Base-by-base conservation (phyloP, 2,113 vertebrate genomes). In the Macaca nemestrina region DNA sequence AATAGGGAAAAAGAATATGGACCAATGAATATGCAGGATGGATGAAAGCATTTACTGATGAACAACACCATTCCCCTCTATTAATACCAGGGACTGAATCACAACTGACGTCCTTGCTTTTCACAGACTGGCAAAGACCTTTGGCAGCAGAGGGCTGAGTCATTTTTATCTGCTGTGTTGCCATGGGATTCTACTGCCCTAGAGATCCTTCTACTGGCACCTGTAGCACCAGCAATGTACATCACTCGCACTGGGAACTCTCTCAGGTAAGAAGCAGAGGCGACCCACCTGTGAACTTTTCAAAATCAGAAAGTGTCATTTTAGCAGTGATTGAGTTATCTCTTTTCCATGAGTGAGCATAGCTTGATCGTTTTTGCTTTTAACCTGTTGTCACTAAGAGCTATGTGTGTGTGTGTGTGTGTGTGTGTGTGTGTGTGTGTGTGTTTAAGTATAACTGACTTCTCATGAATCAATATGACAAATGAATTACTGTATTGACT, bases 331-430 rank as follows among this genome's bases (percentile, higher is more conserved):
- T 45, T 83, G 87, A n/a, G 2, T 97, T 93, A 59, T 67, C 0
- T 3, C 35, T 96, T 97, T 97, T 86, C 50, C n/a, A 68, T 5
- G 73, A 97, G 73, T 83, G 0, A 95, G 48, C 88, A 87, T 0
- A 95, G 55, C 87, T 97, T 35, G 94, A 12, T 50, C 4, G 4
- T 94, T 98, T 95, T 84, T 97, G 10, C 59, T 95, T 97, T 90
- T 97, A 82, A 84, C 3, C 0, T 90, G 82, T 92, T 48, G 8
- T 2, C 22, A 88, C 73, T 48, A 92, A 94, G n/a, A 93, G 57
- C 27, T 59, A 0, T 89, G 32, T 25, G 32, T 83, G 27, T 61
- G 13, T 30, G 6, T 87, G 48, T 48, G 13, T 30, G 6, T 87
- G n/a, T n/a, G n/a, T n/a, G n/a, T n/a, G n/a, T 50, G 13, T 30